phyloP scores from a whole-genome alignment of 2,113 vertebrate genomes.

The Coptodon bakossiorum region DNA sequence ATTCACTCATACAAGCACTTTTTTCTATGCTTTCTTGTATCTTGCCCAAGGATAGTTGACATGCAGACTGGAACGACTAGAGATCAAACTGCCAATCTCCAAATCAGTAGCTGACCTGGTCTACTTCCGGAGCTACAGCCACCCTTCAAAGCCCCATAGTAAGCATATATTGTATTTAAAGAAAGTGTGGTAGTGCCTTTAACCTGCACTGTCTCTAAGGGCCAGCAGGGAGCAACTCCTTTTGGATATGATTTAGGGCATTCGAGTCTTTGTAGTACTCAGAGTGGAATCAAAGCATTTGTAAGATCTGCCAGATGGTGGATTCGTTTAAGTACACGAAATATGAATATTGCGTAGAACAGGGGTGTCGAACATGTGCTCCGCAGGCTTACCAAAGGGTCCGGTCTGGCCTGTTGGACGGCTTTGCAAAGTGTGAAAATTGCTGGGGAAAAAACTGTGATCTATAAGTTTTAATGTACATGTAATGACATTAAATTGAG shows the following conservation, averaged over 20 bases:
- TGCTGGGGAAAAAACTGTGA: not conserved
- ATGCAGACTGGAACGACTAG: not conserved
- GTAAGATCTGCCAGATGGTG: not conserved
- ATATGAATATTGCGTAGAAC: not conserved
- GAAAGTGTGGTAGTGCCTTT: not conserved
- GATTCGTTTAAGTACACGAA: fast-evolving
- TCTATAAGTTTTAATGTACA: not conserved
- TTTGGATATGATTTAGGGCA: not conserved
- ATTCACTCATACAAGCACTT: not conserved
- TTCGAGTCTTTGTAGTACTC: fast-evolving
- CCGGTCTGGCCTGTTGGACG: not conserved
- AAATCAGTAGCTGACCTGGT: not conserved
- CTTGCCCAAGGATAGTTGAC: not conserved
- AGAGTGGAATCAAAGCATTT: not conserved
- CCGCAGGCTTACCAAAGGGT: not conserved
- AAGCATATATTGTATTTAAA: not conserved
- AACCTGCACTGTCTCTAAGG: not conserved
- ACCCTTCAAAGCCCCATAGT: not conserved
- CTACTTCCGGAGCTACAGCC: fast-evolving
- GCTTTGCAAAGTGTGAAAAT: not conserved
- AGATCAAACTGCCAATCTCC: fast-evolving
- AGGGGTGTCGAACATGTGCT: not conserved
- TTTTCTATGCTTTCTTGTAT: not conserved
- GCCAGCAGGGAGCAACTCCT: fast-evolving
- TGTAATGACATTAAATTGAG: not conserved